Evolutionary conservation across 2,888 invertebrate species (phyloP).

Genomic region (Octodonta nipae): DNA sequence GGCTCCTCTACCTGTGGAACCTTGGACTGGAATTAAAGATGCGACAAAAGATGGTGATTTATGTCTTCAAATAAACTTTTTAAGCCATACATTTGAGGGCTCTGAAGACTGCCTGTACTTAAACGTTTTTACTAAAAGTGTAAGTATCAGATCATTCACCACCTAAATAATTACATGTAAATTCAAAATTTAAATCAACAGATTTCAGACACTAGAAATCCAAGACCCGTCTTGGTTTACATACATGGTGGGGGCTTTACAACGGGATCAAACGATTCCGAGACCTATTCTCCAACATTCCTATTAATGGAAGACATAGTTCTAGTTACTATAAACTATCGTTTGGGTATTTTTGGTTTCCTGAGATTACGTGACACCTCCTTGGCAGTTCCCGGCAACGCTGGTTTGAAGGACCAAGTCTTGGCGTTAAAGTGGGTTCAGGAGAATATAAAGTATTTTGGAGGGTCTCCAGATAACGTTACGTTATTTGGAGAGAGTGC

Average conservation of each 20-base stretch:
- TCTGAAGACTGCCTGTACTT: constrained; percentile 9
- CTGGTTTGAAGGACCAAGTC: constrained; percentile 40
- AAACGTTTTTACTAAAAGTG: constrained; percentile 7
- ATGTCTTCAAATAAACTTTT: constrained; percentile 8
- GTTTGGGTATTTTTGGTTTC: constrained; percentile 15
- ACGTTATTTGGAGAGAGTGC: constrained; percentile 25
- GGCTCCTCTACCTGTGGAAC: constrained; percentile 18
- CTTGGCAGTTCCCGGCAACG: constrained; percentile 36
- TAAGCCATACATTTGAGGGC: constrained; percentile 2
- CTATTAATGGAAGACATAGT: constrained; percentile 13
- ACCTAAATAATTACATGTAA: no score
- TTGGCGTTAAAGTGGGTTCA: constrained; percentile 40
- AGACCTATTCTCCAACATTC: constrained; percentile 12
- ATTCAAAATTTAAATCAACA: no score
- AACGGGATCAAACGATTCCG: constrained; percentile 10
- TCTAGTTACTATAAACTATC: constrained; percentile 14
- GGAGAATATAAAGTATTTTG: constrained; percentile 36
- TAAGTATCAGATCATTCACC: no score
- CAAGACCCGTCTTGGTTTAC: constrained; percentile 17
- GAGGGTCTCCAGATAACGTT: constrained; percentile 39
- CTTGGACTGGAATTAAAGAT: constrained; percentile 18
- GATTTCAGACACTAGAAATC: no score
- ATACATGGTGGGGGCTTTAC: constrained; percentile 17
- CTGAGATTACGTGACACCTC: constrained; percentile 8
- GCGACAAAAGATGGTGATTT: constrained; percentile 15